A percentile compares a stretch with the other conserved stretches of the same genome.
phyloP scores from a whole-genome alignment of 1,140 invertebrate species.

The Brachionus plicatilis region DNA sequence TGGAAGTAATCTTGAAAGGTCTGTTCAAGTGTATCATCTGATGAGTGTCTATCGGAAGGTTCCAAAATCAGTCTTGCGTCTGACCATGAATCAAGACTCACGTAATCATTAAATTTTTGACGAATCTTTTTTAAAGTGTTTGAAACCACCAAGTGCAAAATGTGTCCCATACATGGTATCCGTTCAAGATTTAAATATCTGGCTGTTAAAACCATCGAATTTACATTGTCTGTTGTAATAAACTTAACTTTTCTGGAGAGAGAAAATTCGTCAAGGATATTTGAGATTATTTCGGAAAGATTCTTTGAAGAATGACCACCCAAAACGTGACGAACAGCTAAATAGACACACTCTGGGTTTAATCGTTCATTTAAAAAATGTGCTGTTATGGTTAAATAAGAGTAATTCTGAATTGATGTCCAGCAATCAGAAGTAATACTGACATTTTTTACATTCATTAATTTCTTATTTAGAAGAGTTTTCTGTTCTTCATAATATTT shows the following conservation, averaged over 20 bases:
- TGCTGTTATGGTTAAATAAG: background rate
- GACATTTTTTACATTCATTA: background rate
- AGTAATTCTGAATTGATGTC: conserved; percentile 21
- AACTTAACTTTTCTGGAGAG: too few relatives aligned
- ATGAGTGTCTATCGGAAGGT: background rate
- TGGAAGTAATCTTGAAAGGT: background rate
- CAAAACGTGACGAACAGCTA: background rate
- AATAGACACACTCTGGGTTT: background rate
- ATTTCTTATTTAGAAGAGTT: background rate
- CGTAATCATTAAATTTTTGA: background rate
- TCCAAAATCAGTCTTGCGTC: background rate
- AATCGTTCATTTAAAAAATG: conserved; percentile 24
- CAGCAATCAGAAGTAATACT: background rate
- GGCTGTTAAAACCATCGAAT: too few relatives aligned
- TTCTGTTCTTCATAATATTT: conserved; percentile 9
- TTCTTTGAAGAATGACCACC: background rate
- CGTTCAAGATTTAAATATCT: too few relatives aligned
- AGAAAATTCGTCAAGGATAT: background rate
- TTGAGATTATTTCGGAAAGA: background rate
- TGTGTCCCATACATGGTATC: background rate
- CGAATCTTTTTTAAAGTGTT: background rate
- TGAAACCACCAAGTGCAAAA: background rate
- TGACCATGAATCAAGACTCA: background rate
- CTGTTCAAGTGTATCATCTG: background rate
- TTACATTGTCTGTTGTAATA: too few relatives aligned